Base-by-base conservation (phyloP, 1,140 invertebrate genomes). In the Brachionus manjavacas region DNA sequence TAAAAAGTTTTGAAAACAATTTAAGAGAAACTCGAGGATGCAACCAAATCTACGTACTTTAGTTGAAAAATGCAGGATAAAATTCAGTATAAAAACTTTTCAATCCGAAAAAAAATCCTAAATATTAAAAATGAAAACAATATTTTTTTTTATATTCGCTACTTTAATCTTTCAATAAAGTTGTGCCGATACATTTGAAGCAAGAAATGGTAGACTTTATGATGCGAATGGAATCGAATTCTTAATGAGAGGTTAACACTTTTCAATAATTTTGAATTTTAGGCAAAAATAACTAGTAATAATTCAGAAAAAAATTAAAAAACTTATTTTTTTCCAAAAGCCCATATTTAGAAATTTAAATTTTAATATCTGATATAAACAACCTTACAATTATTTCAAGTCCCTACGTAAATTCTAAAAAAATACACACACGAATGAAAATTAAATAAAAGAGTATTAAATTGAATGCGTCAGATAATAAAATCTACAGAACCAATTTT, bases 171-270 rank as follows among this genome's bases (percentile, higher is more conserved):
- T 20, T 20, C n/a, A 60, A 16, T 60, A 60, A 43, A 41, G 35
- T 72, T 41, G 31, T 14, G 41, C 72, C 20, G 72, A 49, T n/a
- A 76, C 72, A 25, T 76, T 76, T 76, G 16, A 76, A 49, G 41
- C 72, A 25, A 46, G 72, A 49, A 76, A 76, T 52, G 72, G 72
- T 1, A 76, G 6, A 7, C 43, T 76, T 49, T 76, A 74, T 74
- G 70, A 74, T 74, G 70, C 70, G 6, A 74, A 74, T 14, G 72
- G 43, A 28, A 25, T 12, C 14, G 72, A 76, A 49, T 76, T 49
- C 11, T 11, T 76, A 12, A 76, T 76, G 72, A 46, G 72, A 76
- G 72, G 68, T 72, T 39, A 16, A 6, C 6, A 35, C 4, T 35
- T 35, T 35, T 31, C 4, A 31, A 4, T 7, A 20, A 20, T 20